These are phyloP conservation scores for Neolamprologus caudopunctatus DNA, from an alignment of 2,113 vertebrate genomes.

Conservation along the genomic window DNA sequence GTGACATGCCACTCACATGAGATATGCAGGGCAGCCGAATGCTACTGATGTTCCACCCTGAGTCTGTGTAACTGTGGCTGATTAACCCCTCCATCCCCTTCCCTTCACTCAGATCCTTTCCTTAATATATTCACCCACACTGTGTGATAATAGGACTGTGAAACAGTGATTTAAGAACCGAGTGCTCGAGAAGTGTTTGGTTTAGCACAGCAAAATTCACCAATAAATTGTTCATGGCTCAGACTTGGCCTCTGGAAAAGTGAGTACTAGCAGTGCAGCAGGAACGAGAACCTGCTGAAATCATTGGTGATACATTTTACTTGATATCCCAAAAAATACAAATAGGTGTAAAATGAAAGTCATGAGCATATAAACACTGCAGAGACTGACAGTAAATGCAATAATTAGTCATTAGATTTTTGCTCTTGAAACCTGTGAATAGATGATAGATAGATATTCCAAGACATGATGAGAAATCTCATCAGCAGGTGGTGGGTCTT, in stretches of 20 bases:
- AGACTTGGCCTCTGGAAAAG: not conserved
- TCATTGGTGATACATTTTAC: not conserved
- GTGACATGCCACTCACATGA: slow-evolving; percentile 18
- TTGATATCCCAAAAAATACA: not conserved
- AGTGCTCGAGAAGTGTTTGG: not conserved
- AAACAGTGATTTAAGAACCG: not conserved
- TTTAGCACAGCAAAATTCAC: not conserved
- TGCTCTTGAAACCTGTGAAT: not conserved
- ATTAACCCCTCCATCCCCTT: not conserved
- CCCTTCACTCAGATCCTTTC: not conserved
- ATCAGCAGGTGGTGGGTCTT: not conserved
- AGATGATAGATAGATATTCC: not conserved
- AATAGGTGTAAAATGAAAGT: not conserved
- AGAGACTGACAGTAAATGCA: not conserved
- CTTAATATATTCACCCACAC: not conserved
- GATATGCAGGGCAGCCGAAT: not conserved
- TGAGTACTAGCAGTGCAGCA: not conserved
- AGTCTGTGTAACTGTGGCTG: not conserved
- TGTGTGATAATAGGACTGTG: not conserved
- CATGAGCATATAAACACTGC: not conserved
- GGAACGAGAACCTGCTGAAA: not conserved
- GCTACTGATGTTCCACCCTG: not conserved
- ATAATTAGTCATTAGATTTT: not conserved
- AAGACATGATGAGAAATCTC: not conserved
- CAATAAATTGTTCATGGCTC: not conserved